These are phyloP conservation scores for Toxotes jaculatrix DNA, from an alignment of 2,113 vertebrate species.

Conservation along the genomic window DNA sequence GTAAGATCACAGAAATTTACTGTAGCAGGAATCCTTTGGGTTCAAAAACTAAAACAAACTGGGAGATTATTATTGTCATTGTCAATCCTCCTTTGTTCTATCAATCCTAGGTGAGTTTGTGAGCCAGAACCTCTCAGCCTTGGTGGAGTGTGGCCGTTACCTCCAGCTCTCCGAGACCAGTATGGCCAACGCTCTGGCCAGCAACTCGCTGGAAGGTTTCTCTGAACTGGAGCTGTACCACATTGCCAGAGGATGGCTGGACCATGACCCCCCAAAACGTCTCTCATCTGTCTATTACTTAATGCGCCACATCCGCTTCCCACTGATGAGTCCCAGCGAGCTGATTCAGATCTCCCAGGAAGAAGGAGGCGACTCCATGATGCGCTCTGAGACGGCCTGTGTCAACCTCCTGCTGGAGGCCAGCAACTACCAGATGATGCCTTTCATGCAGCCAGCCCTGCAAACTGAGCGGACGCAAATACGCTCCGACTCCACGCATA, in stretches of 20 bases:
- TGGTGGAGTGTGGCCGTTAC: slow-evolving; percentile 76
- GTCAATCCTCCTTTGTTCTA: neutral
- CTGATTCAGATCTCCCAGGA: slow-evolving; percentile 87
- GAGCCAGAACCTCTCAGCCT: slow-evolving; percentile 77
- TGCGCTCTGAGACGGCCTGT: slow-evolving; percentile 83
- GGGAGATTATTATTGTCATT: neutral
- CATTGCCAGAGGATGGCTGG: slow-evolving; percentile 81
- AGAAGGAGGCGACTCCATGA: slow-evolving; percentile 66
- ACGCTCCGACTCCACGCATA: slow-evolving; percentile 82
- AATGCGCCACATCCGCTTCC: slow-evolving; percentile 86
- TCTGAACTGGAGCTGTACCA: slow-evolving; percentile 85
- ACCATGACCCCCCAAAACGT: slow-evolving; percentile 68
- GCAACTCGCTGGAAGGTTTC: slow-evolving; percentile 81
- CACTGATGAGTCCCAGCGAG: slow-evolving; percentile 85
- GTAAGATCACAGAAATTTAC: neutral
- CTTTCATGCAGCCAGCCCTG: slow-evolving; percentile 85
- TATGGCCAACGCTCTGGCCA: slow-evolving; percentile 79
- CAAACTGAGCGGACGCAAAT: slow-evolving; percentile 86
- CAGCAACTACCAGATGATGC: slow-evolving; percentile 90
- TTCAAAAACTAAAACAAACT: neutral
- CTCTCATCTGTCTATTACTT: slow-evolving; percentile 71
- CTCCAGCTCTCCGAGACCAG: slow-evolving; percentile 79
- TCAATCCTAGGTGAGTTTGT: slow-evolving; percentile 77
- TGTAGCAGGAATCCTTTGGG: neutral
- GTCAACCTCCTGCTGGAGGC: slow-evolving; percentile 88